These are phyloP conservation scores for Lepilemur septentrionalis DNA, from an alignment of 2,797 vertebrate species.

Conservation along the genomic window DNA sequence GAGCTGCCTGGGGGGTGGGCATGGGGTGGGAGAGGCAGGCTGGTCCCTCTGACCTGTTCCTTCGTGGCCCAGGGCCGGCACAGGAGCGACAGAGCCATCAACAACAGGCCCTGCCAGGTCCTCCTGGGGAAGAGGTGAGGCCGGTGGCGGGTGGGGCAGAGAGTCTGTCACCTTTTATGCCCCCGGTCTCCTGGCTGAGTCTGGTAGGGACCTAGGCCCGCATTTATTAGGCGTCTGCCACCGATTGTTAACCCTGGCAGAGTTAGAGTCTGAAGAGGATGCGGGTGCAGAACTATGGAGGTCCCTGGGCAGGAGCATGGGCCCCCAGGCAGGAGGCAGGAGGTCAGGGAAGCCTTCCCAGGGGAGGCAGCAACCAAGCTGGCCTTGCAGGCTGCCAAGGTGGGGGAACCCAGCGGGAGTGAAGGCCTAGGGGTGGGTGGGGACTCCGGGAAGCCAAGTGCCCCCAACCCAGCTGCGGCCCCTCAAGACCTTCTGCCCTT, in stretches of 20 bases:
- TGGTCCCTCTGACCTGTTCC: not conserved
- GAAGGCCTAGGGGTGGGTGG: too few species aligned
- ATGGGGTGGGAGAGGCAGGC: too few species aligned
- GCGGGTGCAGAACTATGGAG: accelerated
- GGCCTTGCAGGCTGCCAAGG: too few species aligned
- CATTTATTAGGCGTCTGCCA: not conserved
- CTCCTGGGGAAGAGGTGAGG: conserved; percentile 91
- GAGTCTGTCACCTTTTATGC: accelerated
- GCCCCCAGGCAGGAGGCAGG: too few species aligned
- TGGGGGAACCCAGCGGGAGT: not conserved
- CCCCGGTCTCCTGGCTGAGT: not conserved
- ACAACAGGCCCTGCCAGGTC: conserved; percentile 91
- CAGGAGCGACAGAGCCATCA: conserved; percentile 90
- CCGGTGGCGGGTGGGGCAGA: not conserved
- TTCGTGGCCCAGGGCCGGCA: conserved; percentile 87
- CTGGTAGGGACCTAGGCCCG: not conserved
- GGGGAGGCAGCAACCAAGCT: not conserved
- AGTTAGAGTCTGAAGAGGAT: not conserved
- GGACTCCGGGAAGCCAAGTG: not conserved
- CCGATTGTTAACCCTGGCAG: accelerated
- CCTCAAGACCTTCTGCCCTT: not conserved
- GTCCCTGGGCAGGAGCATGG: not conserved
- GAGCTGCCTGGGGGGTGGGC: accelerated
- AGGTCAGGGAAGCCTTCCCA: not conserved
- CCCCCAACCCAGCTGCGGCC: not conserved